Evolutionary conservation across 2,888 invertebrate genomes (phyloP).

Genomic region (Morpho helenor): DNA sequence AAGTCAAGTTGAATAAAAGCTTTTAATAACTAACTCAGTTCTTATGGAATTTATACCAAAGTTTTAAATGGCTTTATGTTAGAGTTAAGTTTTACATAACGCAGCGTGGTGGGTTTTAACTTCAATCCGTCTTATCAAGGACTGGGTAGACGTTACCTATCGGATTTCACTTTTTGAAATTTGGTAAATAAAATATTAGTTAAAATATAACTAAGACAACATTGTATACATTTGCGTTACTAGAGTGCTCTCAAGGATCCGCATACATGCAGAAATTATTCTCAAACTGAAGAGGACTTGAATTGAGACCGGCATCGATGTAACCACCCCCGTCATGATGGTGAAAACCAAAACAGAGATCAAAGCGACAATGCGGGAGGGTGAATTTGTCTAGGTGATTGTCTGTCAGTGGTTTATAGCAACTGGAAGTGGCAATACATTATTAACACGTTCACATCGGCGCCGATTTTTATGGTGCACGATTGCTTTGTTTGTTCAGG

Average conservation of each 20-base stretch:
- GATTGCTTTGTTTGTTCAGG: no score
- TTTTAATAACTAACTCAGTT: no score
- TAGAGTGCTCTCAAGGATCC: conserved; percentile 18
- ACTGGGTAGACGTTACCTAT: no score
- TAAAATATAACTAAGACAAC: conserved; percentile 17
- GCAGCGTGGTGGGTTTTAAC: no score
- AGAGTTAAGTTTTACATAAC: no score
- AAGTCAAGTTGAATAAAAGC: no score
- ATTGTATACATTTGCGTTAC: background rate
- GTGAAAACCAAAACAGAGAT: conserved; percentile 71
- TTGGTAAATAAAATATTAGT: background rate
- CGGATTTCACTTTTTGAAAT: no score
- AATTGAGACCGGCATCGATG: conserved; percentile 61
- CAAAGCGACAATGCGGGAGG: conserved; percentile 71
- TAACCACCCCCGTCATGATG: conserved; percentile 29
- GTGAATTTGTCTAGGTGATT: conserved; percentile 69
- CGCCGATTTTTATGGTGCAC: no score
- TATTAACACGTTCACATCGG: no score
- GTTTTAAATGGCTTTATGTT: no score
- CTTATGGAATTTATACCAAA: no score
- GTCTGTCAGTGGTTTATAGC: conserved; percentile 28
- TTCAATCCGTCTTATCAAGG: no score
- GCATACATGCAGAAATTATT: conserved; percentile 42
- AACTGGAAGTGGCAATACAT: conserved; percentile 28
- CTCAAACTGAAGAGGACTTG: conserved; percentile 44